Evolutionary conservation across 2,888 invertebrate genomes (phyloP), one percentile per base, ranked within the genome.

Genomic region (Cerceris rybyensis): DNA sequence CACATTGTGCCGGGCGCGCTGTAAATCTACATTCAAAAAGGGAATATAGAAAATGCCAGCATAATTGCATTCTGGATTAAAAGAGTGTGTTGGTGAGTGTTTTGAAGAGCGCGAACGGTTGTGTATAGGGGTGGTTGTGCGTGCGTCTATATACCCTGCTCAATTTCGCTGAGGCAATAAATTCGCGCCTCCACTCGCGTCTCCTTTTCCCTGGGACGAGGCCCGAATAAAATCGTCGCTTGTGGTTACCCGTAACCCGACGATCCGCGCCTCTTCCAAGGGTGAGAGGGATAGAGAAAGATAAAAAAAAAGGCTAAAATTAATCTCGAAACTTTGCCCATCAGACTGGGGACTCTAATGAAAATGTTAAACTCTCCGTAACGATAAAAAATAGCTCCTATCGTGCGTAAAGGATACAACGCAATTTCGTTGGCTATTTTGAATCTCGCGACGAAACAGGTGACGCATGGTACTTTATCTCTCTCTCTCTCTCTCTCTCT

Each of bases 11-110:
- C 57, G 42, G 57, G 66, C 66, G 61, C 60, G 28, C 68, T 72
- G 72, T 83, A 82, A 83, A 83, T 83, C 81, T 81, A 75, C 81
- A 74, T 75, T 65, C 75, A 73, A 82, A 83, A 77, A 71, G 73
- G 49, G 80, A 78, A 84, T 80, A 82, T 70, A 80, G 76, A 82
- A 84, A 84, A 82, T 70, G 70, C 74, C 59, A 46, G 70, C 72
- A 78, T 84, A 84, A 84, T 84, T 84, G 77, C 80, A 69, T 69
- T 55, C 66, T 57, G 82, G 78, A 78, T 80, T 75, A 82, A 84
- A 84, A 82, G 75, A 81, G 75, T 61, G 28, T 28, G 28, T 28
- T 28, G 28, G 28, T 28, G 59, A 28, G 28, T 28, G 28, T 28
- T 28, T 28, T 28, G 28, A 28, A 28, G 28, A 28, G 28, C 28